Conservation (phyloP, 2,888 invertebrate species). For the Empis stercorea region DNA sequence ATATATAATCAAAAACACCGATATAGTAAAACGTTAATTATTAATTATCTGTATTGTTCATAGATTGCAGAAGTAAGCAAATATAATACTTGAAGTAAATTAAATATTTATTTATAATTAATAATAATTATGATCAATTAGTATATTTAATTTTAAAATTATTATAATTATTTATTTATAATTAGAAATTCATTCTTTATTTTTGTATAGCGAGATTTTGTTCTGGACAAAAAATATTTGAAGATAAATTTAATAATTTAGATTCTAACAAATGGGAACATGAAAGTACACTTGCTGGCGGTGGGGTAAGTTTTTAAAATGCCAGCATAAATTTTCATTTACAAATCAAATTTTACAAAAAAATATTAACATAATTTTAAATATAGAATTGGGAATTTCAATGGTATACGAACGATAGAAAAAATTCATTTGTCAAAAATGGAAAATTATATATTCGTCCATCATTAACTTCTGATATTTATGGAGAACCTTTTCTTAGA, state of each 20-base stretch:
- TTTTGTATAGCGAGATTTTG: conserved; percentile 26
- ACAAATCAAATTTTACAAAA: not conserved
- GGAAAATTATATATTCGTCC: conserved; percentile 46
- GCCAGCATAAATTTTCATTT: not conserved
- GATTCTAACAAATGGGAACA: conserved; percentile 50
- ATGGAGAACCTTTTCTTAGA: conserved; percentile 40
- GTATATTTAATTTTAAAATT: too few species aligned
- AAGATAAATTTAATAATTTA: conserved; percentile 47
- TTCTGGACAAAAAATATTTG: conserved; percentile 46
- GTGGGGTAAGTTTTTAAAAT: conserved; percentile 33
- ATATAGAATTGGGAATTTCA: conserved; percentile 55
- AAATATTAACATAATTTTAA: not conserved
- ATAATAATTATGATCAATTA: too few species aligned
- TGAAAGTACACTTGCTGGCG: conserved; percentile 49
- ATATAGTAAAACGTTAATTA: too few species aligned
- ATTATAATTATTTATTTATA: too few species aligned
- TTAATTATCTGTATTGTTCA: too few species aligned
- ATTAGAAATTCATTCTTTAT: too few species aligned
- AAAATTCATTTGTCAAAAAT: conserved; percentile 46
- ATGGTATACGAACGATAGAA: conserved; percentile 50
- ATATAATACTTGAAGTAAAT: too few species aligned
- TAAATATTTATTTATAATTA: too few species aligned
- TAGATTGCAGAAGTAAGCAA: too few species aligned
- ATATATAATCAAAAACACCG: too few species aligned
- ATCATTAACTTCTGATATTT: conserved; percentile 43